These are phyloP conservation scores for Oceanodroma leucorhoa DNA, from an alignment of 2,797 vertebrate genomes.

Conservation along the genomic window DNA sequence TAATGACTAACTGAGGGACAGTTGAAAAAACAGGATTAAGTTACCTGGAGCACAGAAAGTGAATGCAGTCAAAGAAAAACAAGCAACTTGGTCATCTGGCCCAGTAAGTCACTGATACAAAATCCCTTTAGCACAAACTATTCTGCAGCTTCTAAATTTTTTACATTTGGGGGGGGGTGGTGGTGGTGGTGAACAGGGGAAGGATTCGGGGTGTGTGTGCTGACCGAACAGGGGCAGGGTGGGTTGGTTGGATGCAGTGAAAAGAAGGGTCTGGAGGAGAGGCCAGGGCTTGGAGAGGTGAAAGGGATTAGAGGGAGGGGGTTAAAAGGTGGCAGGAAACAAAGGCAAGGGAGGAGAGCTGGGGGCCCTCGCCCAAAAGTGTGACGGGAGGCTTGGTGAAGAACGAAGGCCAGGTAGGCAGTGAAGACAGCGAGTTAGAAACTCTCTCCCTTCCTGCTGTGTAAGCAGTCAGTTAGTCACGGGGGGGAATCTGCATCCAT, in stretches of 20 bases:
- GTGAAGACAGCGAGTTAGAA: background rate
- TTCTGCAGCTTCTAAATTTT: background rate
- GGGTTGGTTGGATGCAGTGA: background rate
- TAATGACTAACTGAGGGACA: background rate
- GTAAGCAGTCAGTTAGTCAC: background rate
- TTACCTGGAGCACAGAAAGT: constrained; percentile 6
- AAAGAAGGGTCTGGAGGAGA: background rate
- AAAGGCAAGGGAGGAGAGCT: background rate
- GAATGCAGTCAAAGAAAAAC: background rate
- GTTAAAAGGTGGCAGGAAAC: background rate
- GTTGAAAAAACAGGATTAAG: background rate
- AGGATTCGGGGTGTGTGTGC: background rate
- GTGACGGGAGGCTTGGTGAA: background rate
- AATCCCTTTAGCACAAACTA: background rate
- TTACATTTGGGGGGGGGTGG: background rate
- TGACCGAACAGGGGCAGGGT: background rate
- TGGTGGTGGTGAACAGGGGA: background rate
- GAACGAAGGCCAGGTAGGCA: background rate
- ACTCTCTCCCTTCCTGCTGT: background rate
- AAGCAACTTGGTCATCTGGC: background rate
- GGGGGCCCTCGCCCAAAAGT: background rate
- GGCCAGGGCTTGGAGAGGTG: background rate
- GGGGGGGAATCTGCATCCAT: background rate
- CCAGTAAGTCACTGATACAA: background rate
- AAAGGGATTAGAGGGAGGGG: background rate